Conservation (phyloP, 2,888 invertebrate species). For the Notodonta ziczac region DNA sequence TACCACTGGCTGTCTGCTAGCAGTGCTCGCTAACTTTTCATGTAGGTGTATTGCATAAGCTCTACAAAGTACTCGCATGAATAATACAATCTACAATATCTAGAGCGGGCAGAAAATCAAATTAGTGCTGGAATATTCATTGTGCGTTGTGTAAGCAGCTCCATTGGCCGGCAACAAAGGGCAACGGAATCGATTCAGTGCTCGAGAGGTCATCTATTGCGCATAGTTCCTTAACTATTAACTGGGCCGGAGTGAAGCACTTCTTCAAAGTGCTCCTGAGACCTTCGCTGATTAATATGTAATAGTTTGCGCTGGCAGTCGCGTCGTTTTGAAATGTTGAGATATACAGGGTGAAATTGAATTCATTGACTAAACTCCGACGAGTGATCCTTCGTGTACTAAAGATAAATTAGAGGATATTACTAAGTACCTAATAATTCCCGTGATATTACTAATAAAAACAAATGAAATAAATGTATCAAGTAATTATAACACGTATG, state of each 20-base stretch:
- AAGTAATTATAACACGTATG: no score
- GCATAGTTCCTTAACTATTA: conserved; percentile 51
- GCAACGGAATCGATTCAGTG: conserved; percentile 53
- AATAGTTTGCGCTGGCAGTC: conserved; percentile 5
- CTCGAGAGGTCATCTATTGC: conserved; percentile 43
- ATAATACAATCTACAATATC: conserved; percentile 7
- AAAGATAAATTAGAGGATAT: no score
- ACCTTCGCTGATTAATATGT: conserved; percentile 28
- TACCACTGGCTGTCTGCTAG: no score
- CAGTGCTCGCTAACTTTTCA: no score
- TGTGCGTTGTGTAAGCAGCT: conserved; percentile 46
- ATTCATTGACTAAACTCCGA: no score
- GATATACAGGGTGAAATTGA: background rate
- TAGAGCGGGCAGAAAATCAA: conserved; percentile 36
- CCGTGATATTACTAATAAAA: no score
- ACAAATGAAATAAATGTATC: no score
- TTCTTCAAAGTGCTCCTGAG: conserved; percentile 29
- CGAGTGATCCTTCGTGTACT: no score
- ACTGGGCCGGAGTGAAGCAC: conserved; percentile 32
- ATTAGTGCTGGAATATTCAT: conserved; percentile 52
- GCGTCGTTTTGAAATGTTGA: background rate
- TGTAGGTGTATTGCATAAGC: background rate
- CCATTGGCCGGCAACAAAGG: conserved; percentile 52
- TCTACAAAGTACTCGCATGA: background rate
- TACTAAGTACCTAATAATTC: no score